phyloP scores from a whole-genome alignment of 1,140 invertebrate genomes.

The Drosophila albomicans region DNA sequence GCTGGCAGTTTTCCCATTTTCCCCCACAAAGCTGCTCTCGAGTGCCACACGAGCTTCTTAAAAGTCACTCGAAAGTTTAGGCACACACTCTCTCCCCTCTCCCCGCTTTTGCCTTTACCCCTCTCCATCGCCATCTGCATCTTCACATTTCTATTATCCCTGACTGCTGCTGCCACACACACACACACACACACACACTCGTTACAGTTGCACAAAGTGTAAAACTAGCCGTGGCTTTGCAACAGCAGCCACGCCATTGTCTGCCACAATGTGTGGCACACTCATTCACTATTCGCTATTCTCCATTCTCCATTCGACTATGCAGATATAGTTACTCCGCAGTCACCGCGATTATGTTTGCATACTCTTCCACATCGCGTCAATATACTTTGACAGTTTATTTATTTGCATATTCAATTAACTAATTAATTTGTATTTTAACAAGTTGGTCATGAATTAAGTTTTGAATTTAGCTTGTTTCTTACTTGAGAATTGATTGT shows the following conservation, averaged over 20 bases:
- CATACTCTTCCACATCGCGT: neutral
- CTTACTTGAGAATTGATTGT: too few relatives aligned
- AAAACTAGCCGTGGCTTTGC: constrained; percentile 58
- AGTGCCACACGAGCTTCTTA: constrained; percentile 56
- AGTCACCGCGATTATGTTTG: constrained; percentile 1
- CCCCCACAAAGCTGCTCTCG: constrained; percentile 37
- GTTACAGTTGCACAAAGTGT: constrained; percentile 53
- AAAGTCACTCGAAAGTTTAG: constrained; percentile 60
- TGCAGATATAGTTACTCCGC: constrained; percentile 35
- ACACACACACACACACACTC: neutral
- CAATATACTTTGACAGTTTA: neutral
- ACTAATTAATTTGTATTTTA: too few relatives aligned
- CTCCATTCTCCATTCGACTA: neutral
- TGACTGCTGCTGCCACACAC: neutral
- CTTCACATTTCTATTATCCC: neutral
- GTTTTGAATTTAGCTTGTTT: too few relatives aligned
- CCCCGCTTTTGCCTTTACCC: neutral
- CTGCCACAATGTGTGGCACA: constrained; percentile 22
- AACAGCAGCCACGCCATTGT: constrained; percentile 40
- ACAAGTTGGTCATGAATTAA: too few relatives aligned
- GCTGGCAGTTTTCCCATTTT: constrained; percentile 11
- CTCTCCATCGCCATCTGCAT: neutral
- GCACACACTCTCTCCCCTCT: constrained; percentile 10
- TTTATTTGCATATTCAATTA: neutral
- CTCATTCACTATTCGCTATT: constrained; percentile 3